A percentile compares a stretch with the other conserved stretches of the same genome.
Conservation (phyloP, 2,113 vertebrate genomes). For the Pelmatolapia mariae region DNA sequence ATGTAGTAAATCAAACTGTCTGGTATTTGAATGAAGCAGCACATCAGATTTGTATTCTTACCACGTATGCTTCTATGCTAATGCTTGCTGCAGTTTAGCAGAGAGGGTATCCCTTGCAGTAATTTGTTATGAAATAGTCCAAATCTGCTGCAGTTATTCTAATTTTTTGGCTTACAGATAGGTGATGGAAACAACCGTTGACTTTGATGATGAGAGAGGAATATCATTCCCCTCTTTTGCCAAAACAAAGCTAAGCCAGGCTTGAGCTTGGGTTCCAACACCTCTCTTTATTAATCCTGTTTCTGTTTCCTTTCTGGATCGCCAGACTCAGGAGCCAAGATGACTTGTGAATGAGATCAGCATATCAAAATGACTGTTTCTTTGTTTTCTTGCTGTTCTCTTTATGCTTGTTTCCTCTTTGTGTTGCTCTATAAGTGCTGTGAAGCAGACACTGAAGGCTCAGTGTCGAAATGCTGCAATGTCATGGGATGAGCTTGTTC, state of each 20-base stretch:
- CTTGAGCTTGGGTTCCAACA: constrained; percentile 8
- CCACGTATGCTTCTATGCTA: constrained; percentile 27
- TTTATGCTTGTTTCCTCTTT: constrained; percentile 48
- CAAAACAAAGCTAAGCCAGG: constrained; percentile 21
- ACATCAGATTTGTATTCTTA: constrained; percentile 25
- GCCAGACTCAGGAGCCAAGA: constrained; percentile 58
- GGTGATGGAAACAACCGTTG: neutral
- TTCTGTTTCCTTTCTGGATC: constrained; percentile 42
- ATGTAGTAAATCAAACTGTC: constrained; percentile 49
- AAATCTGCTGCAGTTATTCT: constrained; percentile 10
- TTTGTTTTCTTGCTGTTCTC: constrained; percentile 27
- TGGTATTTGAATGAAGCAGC: constrained; percentile 30
- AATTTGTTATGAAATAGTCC: neutral
- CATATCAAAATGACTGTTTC: constrained; percentile 51
- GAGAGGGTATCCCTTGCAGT: neutral
- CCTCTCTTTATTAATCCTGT: constrained; percentile 33
- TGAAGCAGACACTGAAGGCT: constrained; percentile 47
- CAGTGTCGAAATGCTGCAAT: constrained; percentile 57
- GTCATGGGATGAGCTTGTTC: constrained; percentile 63
- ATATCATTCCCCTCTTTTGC: neutral
- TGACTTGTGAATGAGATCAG: constrained; percentile 64
- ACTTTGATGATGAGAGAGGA: neutral
- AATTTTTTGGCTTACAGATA: neutral
- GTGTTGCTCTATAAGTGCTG: constrained; percentile 63
- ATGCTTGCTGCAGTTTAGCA: constrained; percentile 10